Base-by-base conservation (phyloP, 2,888 invertebrate genomes). In the Prenolepis imparis region DNA sequence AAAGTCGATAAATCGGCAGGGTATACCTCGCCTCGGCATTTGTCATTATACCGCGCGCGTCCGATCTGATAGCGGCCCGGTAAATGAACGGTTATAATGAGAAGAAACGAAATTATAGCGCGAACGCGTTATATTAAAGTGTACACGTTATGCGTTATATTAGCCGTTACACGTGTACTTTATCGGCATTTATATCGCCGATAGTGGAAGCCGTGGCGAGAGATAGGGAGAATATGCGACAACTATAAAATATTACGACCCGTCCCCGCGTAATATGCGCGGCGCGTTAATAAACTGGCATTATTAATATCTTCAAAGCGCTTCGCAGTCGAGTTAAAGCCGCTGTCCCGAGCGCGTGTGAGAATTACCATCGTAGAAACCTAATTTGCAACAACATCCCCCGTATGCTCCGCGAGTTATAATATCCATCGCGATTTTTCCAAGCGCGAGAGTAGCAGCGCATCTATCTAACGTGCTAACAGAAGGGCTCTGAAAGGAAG, bases 361-460 rank as follows among this genome's bases (percentile, higher is more conserved):
- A 80, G 78, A 70, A 70, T 80, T 80, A 80, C 72, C 59, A 80
- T 80, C 59, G 70, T 80, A 70, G 70, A 80, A 80, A 44, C 36
- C 78, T 80, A 80, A 80, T 80, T 80, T 80, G 70, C 78, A 80
- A 44, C 70, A 78, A 70, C 78, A 80, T 70, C 39, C 78, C 70
- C 39, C 24, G 32, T n/a, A 48, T 28, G 36, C 32, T 9, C 21
- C 61, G 67, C 72, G 67, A 41, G 78, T 63, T 41, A 59, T 41
- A 73, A 72, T 21, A 44, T 72, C 28, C 44, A 32, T 18, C 63
- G 75, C 15, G 75, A 74, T 81, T 81, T 81, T 75, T 81, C 81
- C 75, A 48, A 15, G 52, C 8, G 52, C 28, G 28, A 59, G 24
- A 28, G 21, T 28, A 28, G 28, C 28, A 28, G 66, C 63, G 63